Percentiles rank a stretch among this genome's conserved stretches.
Conservation (phyloP, 2,888 invertebrate species). For the Xestobium rufovillosum region DNA sequence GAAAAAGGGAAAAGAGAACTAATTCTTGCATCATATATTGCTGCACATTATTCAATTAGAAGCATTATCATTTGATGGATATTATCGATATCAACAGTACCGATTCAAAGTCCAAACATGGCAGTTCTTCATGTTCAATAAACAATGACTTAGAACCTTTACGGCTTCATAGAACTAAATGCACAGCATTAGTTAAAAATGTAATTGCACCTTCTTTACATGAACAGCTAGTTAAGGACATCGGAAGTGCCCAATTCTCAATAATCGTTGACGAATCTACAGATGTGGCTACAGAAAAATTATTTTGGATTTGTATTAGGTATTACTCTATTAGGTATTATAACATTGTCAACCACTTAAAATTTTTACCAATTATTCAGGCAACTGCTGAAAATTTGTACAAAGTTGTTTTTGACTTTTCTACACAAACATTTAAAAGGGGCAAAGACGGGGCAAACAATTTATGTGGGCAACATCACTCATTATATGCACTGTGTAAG, state of each 20-base stretch:
- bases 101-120: too few species aligned
- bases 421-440: constrained; percentile 23
- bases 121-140: too few species aligned
- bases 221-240: background rate
- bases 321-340: constrained; percentile 19
- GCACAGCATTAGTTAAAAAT: constrained; percentile 5
- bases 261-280: constrained; percentile 12
- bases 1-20: too few species aligned
- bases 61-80: too few species aligned
- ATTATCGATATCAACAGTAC: too few species aligned
- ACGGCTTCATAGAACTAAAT: constrained; percentile 9
- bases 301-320: constrained; percentile 10
- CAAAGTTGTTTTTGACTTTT: constrained; percentile 8
- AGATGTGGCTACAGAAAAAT: constrained; percentile 7
- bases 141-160: too few species aligned
- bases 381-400: constrained; percentile 19
- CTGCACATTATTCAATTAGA: too few species aligned
- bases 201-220: constrained; percentile 5
- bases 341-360: constrained; percentile 22
- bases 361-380: constrained; percentile 16
- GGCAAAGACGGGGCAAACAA: constrained; percentile 27
- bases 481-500: constrained; percentile 12
- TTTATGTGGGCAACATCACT: constrained; percentile 22
- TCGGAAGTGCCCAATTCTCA: constrained; percentile 5
- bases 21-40: too few species aligned